Conservation (phyloP, 2,113 vertebrate genomes). For the Felis chaus region DNA sequence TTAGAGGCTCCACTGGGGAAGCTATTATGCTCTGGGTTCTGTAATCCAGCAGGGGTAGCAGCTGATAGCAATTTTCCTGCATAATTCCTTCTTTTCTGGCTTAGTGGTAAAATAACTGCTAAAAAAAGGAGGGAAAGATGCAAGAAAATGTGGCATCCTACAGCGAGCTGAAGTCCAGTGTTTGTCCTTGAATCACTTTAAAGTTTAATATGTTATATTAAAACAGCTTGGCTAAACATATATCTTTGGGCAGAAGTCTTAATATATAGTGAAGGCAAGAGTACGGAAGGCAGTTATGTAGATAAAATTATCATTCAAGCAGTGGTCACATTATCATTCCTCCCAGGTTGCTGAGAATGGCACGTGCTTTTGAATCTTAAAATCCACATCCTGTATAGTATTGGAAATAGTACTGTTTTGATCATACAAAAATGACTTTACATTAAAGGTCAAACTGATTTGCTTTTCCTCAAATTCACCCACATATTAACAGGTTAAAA, state of each 20-base stretch:
- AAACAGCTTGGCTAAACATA: constrained; percentile 71
- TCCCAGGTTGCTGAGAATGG: constrained; percentile 50
- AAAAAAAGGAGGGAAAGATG: constrained; percentile 48
- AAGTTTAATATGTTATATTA: constrained; percentile 70
- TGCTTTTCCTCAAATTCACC: constrained; percentile 56
- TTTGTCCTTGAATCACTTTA: constrained; percentile 73
- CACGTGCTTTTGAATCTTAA: constrained; percentile 44
- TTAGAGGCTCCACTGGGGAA: constrained; percentile 22
- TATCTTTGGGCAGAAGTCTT: constrained; percentile 63
- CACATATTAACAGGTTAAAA: constrained; percentile 65
- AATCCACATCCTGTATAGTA: constrained; percentile 47
- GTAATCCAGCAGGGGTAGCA: constrained; percentile 54
- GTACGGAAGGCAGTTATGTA: constrained; percentile 33
- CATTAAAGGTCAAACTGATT: constrained; percentile 69
- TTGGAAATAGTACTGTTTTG: constrained; percentile 53
- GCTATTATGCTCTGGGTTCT: constrained; percentile 32
- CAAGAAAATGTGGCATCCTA: constrained; percentile 58
- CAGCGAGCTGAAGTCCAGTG: constrained; percentile 47
- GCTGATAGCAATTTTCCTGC: constrained; percentile 66
- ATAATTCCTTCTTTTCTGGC: constrained; percentile 60
- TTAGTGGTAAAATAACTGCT: constrained; percentile 58
- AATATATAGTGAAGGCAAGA: constrained; percentile 45
- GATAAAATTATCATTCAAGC: constrained; percentile 73
- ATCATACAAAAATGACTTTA: constrained; percentile 68
- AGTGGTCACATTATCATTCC: constrained; percentile 54